Conservation (phyloP, 53 echinoderm and acorn worm genomes). For the Apostichopus leukothele region DNA sequence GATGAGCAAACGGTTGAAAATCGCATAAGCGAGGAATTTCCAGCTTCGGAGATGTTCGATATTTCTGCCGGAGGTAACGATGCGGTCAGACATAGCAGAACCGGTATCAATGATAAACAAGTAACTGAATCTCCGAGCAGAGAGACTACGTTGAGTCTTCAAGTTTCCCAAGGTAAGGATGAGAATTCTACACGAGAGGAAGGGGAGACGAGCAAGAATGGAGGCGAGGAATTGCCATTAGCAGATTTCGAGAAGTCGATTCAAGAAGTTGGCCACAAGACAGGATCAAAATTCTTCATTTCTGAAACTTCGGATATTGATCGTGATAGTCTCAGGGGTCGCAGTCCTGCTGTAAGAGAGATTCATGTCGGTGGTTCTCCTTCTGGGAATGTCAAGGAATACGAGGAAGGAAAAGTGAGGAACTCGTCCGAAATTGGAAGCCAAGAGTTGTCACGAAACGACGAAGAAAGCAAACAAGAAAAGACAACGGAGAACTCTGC, state of each 20-base stretch:
- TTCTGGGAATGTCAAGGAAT: neutral
- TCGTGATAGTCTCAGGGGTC: conserved; percentile 3
- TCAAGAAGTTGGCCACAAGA: neutral
- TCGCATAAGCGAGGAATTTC: neutral
- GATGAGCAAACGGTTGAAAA: neutral
- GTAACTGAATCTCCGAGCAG: neutral
- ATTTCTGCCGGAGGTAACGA: neutral
- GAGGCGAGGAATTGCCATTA: neutral
- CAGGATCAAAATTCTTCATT: conserved; percentile 26
- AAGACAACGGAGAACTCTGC: neutral
- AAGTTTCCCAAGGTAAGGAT: neutral
- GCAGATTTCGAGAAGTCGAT: neutral
- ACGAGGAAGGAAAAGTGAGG: neutral
- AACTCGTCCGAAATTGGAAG: neutral
- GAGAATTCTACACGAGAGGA: neutral
- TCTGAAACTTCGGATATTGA: conserved; percentile 18
- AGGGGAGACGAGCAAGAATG: neutral
- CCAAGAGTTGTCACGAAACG: neutral
- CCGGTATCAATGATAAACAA: neutral
- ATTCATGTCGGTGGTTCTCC: neutral
- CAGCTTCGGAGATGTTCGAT: neutral
- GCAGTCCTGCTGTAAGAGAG: neutral
- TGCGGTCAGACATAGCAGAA: neutral
- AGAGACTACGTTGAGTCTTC: neutral
- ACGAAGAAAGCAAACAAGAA: neutral